Evolutionary conservation across 2,797 vertebrate genomes (phyloP), one percentile per base, ranked within the genome.

Genomic region (Pterois miles): DNA sequence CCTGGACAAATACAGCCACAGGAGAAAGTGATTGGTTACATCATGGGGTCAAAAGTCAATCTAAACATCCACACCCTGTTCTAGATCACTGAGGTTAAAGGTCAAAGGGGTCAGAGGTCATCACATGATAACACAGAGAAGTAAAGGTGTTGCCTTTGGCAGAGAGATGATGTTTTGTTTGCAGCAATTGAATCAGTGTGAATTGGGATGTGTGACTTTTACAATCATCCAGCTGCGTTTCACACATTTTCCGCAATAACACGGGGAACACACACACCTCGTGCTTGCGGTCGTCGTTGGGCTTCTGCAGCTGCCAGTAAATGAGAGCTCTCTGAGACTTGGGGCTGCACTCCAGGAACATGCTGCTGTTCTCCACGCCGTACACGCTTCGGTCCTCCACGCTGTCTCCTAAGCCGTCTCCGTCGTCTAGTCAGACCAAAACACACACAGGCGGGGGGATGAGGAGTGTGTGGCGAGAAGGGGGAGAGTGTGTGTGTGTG

Each of bases 311-410:
- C 87, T 99, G 97, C 98, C 98, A 99, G 84, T 97, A 98, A 64
- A 97, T 95, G 54, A 97, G 83, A 0, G 98, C 98, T 82, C 96
- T 93, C 91, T 99, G 98, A 77, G 98, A 99, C 88, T 99, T 99
- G 0, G 98, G 96, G 85, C 96, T 98, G 93, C 98, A 99, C 93
- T 99, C 98, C 84, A 99, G 94, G 80, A 99, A 99, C n/a, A 98
- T 99, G 87, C 97, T 99, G 94, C 98, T 99, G 80, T 99, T 99
- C 92, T 99, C 98, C 80, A 99, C 98, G 1, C 98, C 98, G 46
- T 97, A 99, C 91, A 99, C 98, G 13, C 95, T 96, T 90, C 96
- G 96, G 90, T 98, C 97, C 87, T 98, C 96, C 78, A 98, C 88
- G 22, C 91, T 96, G 60, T 94, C 87, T 29, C 79, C 86, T 1